phyloP scores from a whole-genome alignment of 2,888 invertebrate genomes.

The Cenopis cana region DNA sequence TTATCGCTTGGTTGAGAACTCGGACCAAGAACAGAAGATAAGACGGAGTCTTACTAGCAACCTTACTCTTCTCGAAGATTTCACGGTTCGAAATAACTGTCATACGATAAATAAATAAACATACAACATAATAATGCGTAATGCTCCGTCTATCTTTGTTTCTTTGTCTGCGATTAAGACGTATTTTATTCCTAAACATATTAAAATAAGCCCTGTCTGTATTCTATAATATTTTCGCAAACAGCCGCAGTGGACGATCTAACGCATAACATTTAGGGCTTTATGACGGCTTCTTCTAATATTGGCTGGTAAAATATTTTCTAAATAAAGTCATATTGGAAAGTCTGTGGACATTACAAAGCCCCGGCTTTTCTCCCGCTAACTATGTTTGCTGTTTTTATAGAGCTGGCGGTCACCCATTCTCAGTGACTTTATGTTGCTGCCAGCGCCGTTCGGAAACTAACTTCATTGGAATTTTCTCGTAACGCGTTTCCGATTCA shows the following conservation, averaged over 20 bases:
- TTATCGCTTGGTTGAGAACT: no score
- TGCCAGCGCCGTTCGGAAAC: conserved; percentile 37
- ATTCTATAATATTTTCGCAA: not conserved
- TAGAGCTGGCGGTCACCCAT: conserved; percentile 51
- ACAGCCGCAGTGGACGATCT: conserved; percentile 15
- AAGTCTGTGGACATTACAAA: conserved; percentile 37
- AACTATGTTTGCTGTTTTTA: conserved; percentile 62
- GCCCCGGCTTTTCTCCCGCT: conserved; percentile 47
- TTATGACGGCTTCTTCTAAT: conserved; percentile 16
- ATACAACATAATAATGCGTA: no score
- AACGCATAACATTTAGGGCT: conserved; percentile 32
- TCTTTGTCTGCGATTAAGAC: not conserved
- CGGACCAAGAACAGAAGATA: no score
- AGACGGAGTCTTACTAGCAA: no score
- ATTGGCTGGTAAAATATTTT: conserved; percentile 41
- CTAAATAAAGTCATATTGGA: conserved; percentile 52
- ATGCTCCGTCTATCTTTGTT: no score
- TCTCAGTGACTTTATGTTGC: conserved; percentile 48
- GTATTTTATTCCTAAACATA: conserved; percentile 1
- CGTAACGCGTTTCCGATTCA: conserved; percentile 16
- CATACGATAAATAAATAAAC: no score
- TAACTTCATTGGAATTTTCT: conserved; percentile 45
- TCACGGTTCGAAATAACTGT: no score
- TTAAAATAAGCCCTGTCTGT: not conserved
- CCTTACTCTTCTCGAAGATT: no score